These are phyloP conservation scores for Lycorma delicatula DNA, from an alignment of 1,140 invertebrate genomes.

Conservation along the genomic window DNA sequence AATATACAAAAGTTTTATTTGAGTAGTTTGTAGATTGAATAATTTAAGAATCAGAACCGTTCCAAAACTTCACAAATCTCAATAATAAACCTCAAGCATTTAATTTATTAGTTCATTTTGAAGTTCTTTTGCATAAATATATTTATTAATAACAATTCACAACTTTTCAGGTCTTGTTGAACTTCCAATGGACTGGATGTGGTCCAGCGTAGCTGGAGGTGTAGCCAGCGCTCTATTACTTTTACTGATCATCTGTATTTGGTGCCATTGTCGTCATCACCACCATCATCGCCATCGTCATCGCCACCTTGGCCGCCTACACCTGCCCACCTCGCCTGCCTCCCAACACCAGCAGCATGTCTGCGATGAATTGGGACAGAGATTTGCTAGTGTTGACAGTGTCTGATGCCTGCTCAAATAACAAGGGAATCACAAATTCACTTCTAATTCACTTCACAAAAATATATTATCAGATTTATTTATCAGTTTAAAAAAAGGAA, in stretches of 20 bases:
- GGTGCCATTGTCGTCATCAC: constrained; percentile 32
- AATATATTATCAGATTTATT: too few relatives aligned
- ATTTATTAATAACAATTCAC: too few relatives aligned
- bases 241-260: constrained; percentile 29
- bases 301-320: constrained; percentile 19
- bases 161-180: constrained; percentile 38
- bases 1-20: too few relatives aligned
- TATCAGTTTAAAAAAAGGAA: too few relatives aligned
- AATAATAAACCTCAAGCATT: too few relatives aligned
- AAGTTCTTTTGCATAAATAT: too few relatives aligned
- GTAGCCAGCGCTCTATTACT: constrained; percentile 12
- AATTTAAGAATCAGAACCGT: too few relatives aligned
- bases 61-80: too few relatives aligned
- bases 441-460: too few relatives aligned
- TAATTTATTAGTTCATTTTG: too few relatives aligned
- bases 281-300: constrained; percentile 20
- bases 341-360: constrained; percentile 33
- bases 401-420: constrained; percentile 41
- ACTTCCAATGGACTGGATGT: constrained; percentile 38
- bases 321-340: constrained; percentile 22
- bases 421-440: not conserved
- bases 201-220: constrained; percentile 15
- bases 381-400: constrained; percentile 45
- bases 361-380: constrained; percentile 44
- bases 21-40: too few relatives aligned